phyloP scores from a whole-genome alignment of 2,797 vertebrate species.

The Enteromius fasciolatus region DNA sequence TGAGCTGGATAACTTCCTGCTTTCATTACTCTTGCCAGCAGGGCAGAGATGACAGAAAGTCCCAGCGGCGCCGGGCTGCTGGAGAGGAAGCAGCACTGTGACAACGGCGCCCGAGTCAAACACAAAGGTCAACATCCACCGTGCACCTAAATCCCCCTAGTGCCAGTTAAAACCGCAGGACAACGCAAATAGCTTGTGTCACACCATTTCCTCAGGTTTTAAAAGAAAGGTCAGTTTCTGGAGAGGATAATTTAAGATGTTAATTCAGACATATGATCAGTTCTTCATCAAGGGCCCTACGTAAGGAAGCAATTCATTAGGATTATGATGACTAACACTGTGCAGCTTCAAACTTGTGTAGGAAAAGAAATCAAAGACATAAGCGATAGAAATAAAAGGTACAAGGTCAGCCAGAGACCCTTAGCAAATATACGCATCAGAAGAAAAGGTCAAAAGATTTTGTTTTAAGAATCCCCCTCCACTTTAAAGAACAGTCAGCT shows the following conservation, averaged over 20 bases:
- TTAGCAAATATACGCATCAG: neutral
- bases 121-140: slow-evolving; percentile 57
- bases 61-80: slow-evolving; percentile 56
- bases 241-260: slow-evolving; percentile 36
- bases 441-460: slow-evolving; percentile 24
- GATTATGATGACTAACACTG: neutral
- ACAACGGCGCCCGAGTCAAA: slow-evolving; percentile 47
- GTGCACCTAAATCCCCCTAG: slow-evolving; percentile 19
- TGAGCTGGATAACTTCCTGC: slow-evolving; percentile 61
- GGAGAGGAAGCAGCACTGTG: slow-evolving; percentile 58
- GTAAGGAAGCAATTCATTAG: slow-evolving; percentile 10
- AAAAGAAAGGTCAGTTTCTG: slow-evolving; percentile 29
- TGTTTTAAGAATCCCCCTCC: slow-evolving; percentile 30
- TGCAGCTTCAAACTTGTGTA: neutral
- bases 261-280: slow-evolving; percentile 30
- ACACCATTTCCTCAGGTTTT: slow-evolving; percentile 49
- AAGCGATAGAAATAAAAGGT: neutral
- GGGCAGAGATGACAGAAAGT: slow-evolving; percentile 47
- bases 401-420: neutral
- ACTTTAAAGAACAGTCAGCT: slow-evolving; percentile 26
- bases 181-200: slow-evolving; percentile 52
- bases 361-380: slow-evolving; percentile 20
- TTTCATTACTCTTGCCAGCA: slow-evolving; percentile 62
- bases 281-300: neutral
- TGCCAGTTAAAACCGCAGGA: slow-evolving; percentile 50